phyloP scores from a whole-genome alignment of 92 coral and sea anemone species.

The Epizoanthus scotinus region DNA sequence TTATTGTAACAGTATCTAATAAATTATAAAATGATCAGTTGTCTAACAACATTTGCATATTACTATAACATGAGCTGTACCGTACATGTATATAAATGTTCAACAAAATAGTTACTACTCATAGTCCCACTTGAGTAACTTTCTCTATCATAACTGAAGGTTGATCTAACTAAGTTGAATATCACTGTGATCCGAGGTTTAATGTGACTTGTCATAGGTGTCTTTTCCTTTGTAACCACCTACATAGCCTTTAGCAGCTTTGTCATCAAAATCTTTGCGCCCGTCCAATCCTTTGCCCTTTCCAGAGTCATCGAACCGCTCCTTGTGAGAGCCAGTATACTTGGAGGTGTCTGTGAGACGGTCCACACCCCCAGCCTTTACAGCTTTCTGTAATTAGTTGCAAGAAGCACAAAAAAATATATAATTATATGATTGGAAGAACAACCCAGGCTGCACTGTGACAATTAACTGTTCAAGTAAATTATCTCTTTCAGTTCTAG shows the following conservation, averaged over 20 bases:
- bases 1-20: too few species aligned
- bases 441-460: too few species aligned
- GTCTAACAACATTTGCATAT: too few species aligned
- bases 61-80: too few species aligned
- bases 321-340: slow-evolving; percentile 98
- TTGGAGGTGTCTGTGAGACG: slow-evolving; percentile 91
- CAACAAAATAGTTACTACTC: too few species aligned
- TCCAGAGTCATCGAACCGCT: slow-evolving; percentile 92
- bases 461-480: too few species aligned
- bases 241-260: slow-evolving; percentile 82
- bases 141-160: background rate
- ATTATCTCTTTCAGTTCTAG: too few species aligned
- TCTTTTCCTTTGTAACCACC: slow-evolving; percentile 91
- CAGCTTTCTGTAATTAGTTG: slow-evolving; percentile 69
- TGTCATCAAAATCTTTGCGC: slow-evolving; percentile 75
- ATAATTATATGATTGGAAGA: too few species aligned
- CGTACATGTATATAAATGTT: too few species aligned
- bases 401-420: too few species aligned
- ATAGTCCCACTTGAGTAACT: too few species aligned
- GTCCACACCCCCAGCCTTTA: slow-evolving; percentile 89
- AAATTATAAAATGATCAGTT: too few species aligned
- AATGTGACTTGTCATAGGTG: slow-evolving; percentile 76
- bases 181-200: slow-evolving; percentile 9
- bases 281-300: slow-evolving; percentile 95
- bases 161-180: background rate